Evolutionary conservation across 2,888 invertebrate species (phyloP).

Genomic region (Polydrusus cervinus): DNA sequence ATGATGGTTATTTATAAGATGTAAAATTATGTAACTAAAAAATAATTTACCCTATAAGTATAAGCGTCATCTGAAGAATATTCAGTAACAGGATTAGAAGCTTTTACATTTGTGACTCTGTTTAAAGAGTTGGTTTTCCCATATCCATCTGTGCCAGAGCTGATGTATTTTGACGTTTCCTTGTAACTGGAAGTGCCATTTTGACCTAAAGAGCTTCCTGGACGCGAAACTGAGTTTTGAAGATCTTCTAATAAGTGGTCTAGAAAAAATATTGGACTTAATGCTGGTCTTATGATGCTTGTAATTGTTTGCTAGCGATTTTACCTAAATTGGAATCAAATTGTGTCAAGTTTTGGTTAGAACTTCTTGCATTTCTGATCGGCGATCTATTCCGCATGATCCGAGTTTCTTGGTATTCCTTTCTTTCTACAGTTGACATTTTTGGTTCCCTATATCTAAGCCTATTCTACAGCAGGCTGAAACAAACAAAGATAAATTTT

Average conservation of each 20-base stretch:
- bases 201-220: conserved; percentile 67
- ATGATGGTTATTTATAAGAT: no score
- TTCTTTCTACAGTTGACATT: conserved; percentile 70
- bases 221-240: conserved; percentile 69
- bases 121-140: conserved; percentile 65
- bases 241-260: conserved; percentile 70
- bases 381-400: conserved; percentile 67
- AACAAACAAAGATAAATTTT: conserved; percentile 30
- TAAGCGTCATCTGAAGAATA: conserved; percentile 69
- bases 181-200: conserved; percentile 53
- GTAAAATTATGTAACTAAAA: no score
- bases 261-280: conserved; percentile 54
- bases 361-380: conserved; percentile 62
- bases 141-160: conserved; percentile 59
- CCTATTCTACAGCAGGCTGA: conserved; percentile 41
- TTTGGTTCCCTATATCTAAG: conserved; percentile 47
- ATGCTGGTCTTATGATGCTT: not conserved
- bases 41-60: conserved; percentile 64
- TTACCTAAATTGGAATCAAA: conserved; percentile 70
- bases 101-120: conserved; percentile 65
- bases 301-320: not conserved
- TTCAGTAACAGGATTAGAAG: conserved; percentile 68
- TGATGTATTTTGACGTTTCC: conserved; percentile 62
- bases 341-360: conserved; percentile 67
- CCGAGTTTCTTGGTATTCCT: conserved; percentile 69